phyloP scores from a whole-genome alignment of 2,888 invertebrate genomes.

The Chalcosyrphus nemorum region DNA sequence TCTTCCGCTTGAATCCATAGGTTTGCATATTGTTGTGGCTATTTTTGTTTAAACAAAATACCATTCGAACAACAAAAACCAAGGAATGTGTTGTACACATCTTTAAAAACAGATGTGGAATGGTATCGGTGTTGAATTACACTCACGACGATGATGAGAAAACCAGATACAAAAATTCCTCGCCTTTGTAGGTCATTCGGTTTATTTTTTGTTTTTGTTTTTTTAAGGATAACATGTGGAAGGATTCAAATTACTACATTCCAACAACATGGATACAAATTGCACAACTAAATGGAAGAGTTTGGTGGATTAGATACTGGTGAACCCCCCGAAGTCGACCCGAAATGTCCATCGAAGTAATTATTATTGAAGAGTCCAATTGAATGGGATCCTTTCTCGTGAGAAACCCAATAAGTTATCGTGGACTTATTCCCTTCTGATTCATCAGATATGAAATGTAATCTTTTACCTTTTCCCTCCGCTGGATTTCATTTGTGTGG shows the following conservation, averaged over 20 bases:
- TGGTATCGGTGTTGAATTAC: constrained; percentile 54
- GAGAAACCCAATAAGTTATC: constrained; percentile 27
- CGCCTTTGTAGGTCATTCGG: constrained; percentile 14
- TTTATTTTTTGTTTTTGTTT: background rate
- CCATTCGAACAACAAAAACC: background rate
- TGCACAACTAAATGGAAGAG: too few relatives aligned
- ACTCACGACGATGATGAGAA: constrained; percentile 4
- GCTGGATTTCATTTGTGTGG: constrained; percentile 39
- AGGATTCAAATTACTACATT: constrained; percentile 59
- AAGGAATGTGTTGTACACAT: constrained; percentile 28
- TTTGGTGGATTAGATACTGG: too few relatives aligned
- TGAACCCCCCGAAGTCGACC: too few relatives aligned
- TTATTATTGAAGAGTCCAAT: constrained; percentile 21
- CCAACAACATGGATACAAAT: constrained; percentile 29
- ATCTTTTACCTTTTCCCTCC: constrained; percentile 46
- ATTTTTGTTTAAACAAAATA: constrained; percentile 19
- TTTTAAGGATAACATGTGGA: constrained; percentile 22
- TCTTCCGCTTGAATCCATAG: constrained; percentile 1
- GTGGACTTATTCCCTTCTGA: background rate
- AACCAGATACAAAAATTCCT: constrained; percentile 10
- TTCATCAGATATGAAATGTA: constrained; percentile 44
- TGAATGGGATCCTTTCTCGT: background rate
- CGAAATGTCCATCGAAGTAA: constrained; percentile 39
- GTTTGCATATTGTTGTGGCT: constrained; percentile 7
- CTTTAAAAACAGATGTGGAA: constrained; percentile 47